Evolutionary conservation across 1,140 invertebrate genomes (phyloP), one percentile per base, ranked within the genome.

Genomic region (Drosophila virilis): DNA sequence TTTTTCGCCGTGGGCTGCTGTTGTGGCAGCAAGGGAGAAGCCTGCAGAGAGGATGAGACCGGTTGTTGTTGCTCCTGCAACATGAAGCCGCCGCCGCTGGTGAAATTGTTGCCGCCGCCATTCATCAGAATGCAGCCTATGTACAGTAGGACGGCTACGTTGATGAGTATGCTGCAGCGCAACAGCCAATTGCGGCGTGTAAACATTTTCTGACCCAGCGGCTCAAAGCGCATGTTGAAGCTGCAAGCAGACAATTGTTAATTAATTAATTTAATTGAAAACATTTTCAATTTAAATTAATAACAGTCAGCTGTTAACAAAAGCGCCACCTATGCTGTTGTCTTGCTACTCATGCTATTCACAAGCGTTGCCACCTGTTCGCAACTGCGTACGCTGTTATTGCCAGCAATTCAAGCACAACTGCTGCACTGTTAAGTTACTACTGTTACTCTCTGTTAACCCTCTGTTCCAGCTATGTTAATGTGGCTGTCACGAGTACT

Each of bases 91-190:
- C 80, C 79, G 38, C 90, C 91, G 10, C 78, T 80, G 7, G 75
- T 70, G 50, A 92, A 90, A 59, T 85, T 92, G 64, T 91, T 90
- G 38, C 84, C 89, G 42, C 90, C 90, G 10, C 91, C 91, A 52
- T 93, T 92, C 80, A 92, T 92, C 6, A 93, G 75, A 77, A 95
- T 94, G 55, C 93, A 93, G 72, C 94, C 94, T n/a, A 95, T 93
- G 91, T 96, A 96, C 54, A 96, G 91, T 32, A 96, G 92, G 42
- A 96, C 95, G 73, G 94, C 95, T 51, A 96, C 93, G 83, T 96
- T 96, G 55, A 96, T 94, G 51, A 96, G 94, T 78, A 96, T 95
- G 92, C 95, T 96, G 90, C 96, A 94, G 74, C 95, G 93, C 80
- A 96, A 94, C 91, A 95, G 93, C 94, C 95, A 95, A 91, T 96